Evolutionary conservation across 2,797 vertebrate genomes (phyloP), one percentile per base, ranked within the genome.

Genomic region (Xerus rutilus): DNA sequence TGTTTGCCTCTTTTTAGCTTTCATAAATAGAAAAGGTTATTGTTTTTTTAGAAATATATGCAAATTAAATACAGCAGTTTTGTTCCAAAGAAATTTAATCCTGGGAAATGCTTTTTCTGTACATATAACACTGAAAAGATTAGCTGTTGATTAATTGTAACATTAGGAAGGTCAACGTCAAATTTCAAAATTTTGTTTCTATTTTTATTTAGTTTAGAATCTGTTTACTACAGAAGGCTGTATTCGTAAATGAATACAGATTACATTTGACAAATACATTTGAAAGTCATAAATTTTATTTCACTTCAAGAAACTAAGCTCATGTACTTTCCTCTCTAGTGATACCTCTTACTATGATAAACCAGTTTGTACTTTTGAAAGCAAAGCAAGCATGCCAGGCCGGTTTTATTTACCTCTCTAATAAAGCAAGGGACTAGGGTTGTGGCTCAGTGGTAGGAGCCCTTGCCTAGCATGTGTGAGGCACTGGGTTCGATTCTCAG

Each of bases 181-280:
- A 88, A 64, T 77, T 92, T 47, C 52, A 96, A 67, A 67, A 91
- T 91, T 77, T 7, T 49, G 25, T 82, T 95, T 95, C 86, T 69
- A 0, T 93, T 88, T 92, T 32, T 86, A 43, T 39, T 82, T 86
- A 39, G 32, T 82, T 92, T 73, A 79, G 64, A 95, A 83, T 64
- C 45, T 76, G 30, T 88, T 78, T 79, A 83, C 10, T 64, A 76
- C 70, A 47, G 57, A 85, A 73, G 30, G 11, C 49, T 73, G 0
- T 84, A 74, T 95, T 82, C 39, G 77, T 83, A 72, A 86, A 73
- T 70, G 28, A 87, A 84, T 39, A 15, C 7, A n/a, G 20, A 65
- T 78, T 91, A 45, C 6, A 17, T 88, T 94, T 94, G 69, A 73
- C 52, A 94, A 77, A 49, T 92, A 45, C 54, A 88, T 86, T 85